A percentile compares a stretch with the other conserved stretches of the same genome.
Conservation (phyloP, 2,113 vertebrate genomes). For the Pachyramphus minor region DNA sequence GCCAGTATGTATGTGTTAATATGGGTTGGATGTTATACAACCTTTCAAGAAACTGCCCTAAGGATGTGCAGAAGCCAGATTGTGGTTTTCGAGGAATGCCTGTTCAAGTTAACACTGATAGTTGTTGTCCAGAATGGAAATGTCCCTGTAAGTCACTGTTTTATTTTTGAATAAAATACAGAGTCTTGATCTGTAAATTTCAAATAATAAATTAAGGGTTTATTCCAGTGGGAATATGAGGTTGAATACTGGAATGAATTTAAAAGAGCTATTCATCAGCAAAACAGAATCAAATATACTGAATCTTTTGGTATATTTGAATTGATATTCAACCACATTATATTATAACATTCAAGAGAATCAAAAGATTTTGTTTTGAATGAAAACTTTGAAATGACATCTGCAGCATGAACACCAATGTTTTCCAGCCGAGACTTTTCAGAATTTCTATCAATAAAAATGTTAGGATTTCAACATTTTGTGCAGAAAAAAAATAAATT, state of each 20-base stretch:
- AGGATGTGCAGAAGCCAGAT: slow-evolving; percentile 82
- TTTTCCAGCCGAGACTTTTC: not conserved
- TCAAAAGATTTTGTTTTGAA: not conserved
- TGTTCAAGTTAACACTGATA: slow-evolving; percentile 87
- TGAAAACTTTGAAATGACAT: not conserved
- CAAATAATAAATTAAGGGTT: not conserved
- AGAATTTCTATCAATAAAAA: not conserved
- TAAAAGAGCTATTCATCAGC: not conserved
- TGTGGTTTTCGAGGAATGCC: slow-evolving; percentile 93
- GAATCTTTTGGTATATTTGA: not conserved
- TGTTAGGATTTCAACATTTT: not conserved
- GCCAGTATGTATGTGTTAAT: slow-evolving; percentile 90
- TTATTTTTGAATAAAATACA: not conserved
- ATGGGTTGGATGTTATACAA: slow-evolving; percentile 90
- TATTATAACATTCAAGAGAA: not conserved
- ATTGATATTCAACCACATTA: not conserved
- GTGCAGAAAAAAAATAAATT: not conserved
- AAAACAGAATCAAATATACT: not conserved
- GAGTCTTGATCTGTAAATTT: not conserved
- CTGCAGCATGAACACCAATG: not conserved
- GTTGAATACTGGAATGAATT: not conserved
- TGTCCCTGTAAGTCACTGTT: slow-evolving; percentile 86
- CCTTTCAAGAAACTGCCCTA: slow-evolving; percentile 88
- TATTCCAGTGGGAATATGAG: not conserved
- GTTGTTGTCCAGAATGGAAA: slow-evolving; percentile 95